A percentile compares a stretch with the other conserved stretches of the same genome.
phyloP scores from a whole-genome alignment of 2,888 invertebrate species.

The Tineola bisselliella region DNA sequence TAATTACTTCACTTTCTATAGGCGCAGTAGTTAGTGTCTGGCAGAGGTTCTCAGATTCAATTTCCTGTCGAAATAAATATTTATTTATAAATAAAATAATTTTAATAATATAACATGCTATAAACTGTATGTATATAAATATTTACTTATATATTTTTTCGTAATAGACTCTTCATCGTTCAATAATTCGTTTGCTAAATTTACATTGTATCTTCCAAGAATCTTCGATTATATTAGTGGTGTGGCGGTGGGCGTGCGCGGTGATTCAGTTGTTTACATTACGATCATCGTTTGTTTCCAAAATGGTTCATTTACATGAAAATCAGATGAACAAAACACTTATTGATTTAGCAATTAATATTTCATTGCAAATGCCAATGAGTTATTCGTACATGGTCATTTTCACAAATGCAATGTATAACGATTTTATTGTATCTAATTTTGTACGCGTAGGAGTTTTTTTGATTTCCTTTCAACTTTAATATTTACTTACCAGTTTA shows the following conservation, averaged over 20 bases:
- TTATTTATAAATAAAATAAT: too few species aligned
- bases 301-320: conserved; percentile 30
- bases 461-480: not conserved
- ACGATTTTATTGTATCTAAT: conserved; percentile 1
- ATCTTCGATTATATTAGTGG: conserved; percentile 3
- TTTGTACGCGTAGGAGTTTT: not conserved
- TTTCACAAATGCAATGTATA: not conserved
- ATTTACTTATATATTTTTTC: too few species aligned
- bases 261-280: conserved; percentile 49
- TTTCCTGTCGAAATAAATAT: too few species aligned
- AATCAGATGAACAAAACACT: conserved; percentile 3
- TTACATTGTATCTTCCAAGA: not conserved
- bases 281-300: conserved; percentile 26
- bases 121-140: too few species aligned
- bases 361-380: not conserved
- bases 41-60: too few species aligned
- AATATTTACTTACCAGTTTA: not conserved
- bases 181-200: not conserved
- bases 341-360: conserved; percentile 11
- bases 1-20: too few species aligned
- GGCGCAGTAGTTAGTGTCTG: too few species aligned
- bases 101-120: too few species aligned
- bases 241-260: conserved; percentile 25
- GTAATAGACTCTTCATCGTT: not conserved
- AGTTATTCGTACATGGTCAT: not conserved